Evolutionary conservation across 2,888 invertebrate genomes (phyloP), one percentile per base, ranked within the genome.

Genomic region (Noctua janthina): DNA sequence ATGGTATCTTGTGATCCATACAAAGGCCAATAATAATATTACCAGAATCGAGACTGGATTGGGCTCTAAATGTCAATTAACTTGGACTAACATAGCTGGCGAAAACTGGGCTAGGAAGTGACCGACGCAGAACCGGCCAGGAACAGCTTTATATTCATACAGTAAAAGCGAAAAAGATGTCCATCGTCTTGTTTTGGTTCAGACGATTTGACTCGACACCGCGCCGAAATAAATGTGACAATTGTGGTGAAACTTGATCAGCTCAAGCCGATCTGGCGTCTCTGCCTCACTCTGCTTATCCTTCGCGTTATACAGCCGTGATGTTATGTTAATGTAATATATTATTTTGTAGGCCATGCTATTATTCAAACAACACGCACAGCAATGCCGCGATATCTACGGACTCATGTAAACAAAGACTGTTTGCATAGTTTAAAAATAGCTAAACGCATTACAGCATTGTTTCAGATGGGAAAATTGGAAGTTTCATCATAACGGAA

Each of bases 351-450:
- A 43, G 67, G 70, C 7, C 64, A 64, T 29, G 69, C 10, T 43
- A 64, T 29, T 75, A 54, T 56, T 56, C 62, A 64, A 20, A 67
- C 17, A 62, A 35, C 69, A 77, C 80, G 66, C 78, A 73, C 56
- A 17, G 70, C 54, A 62, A 59, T 64, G 49, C 70, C 43, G 51
- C 82, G 35, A 59, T 84, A 82, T 72, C 72, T 84, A 72, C 35
- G 54, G 67, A 46, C 51, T 86, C 23, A 1, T 68, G 83, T 84
- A 84, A 86, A 84, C 83, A 84, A 75, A 85, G 29, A 69, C 10
- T 68, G 86, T 74, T 76, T 76, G 77, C 64, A 46, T 8, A 15
- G 83, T 59, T 78, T 51, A 72, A 83, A 86, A 87, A 84, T 87
- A 87, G 74, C 72, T 29, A 23, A 74, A 71, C 10, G 20, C 74